Conservation (phyloP, 23 tunicate genomes). For the Oikopleura dioica region DNA sequence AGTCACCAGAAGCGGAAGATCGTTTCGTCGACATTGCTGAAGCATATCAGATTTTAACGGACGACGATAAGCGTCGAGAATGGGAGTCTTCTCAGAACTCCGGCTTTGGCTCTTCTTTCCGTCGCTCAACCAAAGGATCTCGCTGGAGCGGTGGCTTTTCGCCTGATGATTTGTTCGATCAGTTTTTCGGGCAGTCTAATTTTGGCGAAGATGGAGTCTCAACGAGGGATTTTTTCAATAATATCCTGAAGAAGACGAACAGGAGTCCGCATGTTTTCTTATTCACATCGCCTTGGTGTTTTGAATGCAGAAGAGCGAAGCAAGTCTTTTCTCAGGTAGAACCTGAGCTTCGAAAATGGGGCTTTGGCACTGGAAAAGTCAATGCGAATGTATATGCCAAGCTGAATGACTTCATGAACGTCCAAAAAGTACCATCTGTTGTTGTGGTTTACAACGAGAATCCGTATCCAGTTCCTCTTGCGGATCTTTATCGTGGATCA, state of each 20-base stretch:
- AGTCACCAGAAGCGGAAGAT: slow-evolving; percentile 46
- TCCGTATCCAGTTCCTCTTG: too few relatives aligned
- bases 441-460: background rate
- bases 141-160: background rate
- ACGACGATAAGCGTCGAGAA: background rate
- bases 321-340: background rate
- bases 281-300: background rate
- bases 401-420: background rate
- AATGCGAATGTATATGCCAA: slow-evolving; percentile 9
- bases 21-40: slow-evolving; percentile 78
- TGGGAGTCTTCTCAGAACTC: background rate
- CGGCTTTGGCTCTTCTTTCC: background rate
- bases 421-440: background rate
- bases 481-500: too few relatives aligned
- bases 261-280: background rate
- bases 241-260: background rate
- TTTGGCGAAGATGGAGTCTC: background rate
- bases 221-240: background rate
- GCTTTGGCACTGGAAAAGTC: background rate
- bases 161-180: background rate
- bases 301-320: background rate
- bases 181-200: background rate
- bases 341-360: background rate
- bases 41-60: slow-evolving; percentile 10
- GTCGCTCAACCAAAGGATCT: too few relatives aligned